Percentiles rank a stretch among this genome's conserved stretches.
Evolutionary conservation across 2,797 vertebrate species (phyloP).

Genomic region (Spondyliosoma cantharus): DNA sequence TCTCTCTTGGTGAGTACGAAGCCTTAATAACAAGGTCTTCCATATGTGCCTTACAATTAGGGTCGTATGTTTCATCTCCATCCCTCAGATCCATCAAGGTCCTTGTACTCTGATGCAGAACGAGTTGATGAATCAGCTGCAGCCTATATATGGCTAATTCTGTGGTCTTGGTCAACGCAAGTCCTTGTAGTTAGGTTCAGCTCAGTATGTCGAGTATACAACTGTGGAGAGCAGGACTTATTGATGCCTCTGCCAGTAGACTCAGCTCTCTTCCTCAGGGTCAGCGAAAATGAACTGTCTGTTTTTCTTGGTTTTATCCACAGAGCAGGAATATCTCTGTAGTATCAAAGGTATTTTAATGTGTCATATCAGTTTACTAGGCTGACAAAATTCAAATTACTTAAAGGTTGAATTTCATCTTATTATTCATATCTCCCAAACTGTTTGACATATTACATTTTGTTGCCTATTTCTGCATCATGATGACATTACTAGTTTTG

Average conservation of each 20-base stretch:
- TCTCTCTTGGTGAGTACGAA: slow-evolving; percentile 31
- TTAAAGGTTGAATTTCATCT: neutral
- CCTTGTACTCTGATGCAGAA: slow-evolving; percentile 20
- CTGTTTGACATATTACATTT: slow-evolving; percentile 26
- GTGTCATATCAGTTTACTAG: neutral
- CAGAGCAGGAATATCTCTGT: neutral
- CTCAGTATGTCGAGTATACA: slow-evolving; percentile 17
- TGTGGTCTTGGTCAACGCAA: slow-evolving; percentile 58
- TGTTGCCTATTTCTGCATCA: slow-evolving; percentile 38
- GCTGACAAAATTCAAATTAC: neutral
- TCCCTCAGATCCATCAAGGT: slow-evolving; percentile 55
- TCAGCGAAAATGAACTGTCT: slow-evolving; percentile 1
- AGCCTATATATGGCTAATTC: slow-evolving; percentile 50
- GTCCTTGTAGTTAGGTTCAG: slow-evolving; percentile 64
- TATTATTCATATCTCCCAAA: slow-evolving; percentile 25
- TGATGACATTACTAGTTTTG: slow-evolving; percentile 40
- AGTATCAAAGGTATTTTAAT: slow-evolving; percentile 1
- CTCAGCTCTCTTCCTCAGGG: neutral
- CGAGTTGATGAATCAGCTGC: slow-evolving; percentile 60
- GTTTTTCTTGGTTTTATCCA: slow-evolving; percentile 17
- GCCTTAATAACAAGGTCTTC: slow-evolving; percentile 71
- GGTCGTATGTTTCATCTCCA: slow-evolving; percentile 56
- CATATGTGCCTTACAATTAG: slow-evolving; percentile 64
- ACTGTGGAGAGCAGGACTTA: slow-evolving; percentile 18
- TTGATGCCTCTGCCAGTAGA: slow-evolving; percentile 16